Evolutionary conservation across 2,113 vertebrate species (phyloP), one percentile per base, ranked within the genome.

Genomic region (Carassius auratus): DNA sequence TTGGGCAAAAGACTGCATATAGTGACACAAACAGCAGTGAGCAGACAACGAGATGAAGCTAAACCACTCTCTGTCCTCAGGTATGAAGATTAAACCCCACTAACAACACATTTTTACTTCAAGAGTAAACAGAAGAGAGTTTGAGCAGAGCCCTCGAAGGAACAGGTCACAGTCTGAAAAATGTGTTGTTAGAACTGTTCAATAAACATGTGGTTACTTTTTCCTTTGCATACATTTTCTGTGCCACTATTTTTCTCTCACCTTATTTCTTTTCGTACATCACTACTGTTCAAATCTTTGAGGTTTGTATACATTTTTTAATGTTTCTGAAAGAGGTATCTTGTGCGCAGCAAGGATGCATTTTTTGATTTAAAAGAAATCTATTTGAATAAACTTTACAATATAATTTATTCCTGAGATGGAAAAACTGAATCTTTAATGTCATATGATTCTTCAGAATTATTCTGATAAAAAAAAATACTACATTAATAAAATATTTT

Each of bases 1-100:
- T 57, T 50, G 23, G 33, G 50, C 17, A 59, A 81, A 23, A 38
- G 30, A 14, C 10, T 50, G 36, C 50, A 76, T 66, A 5, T n/a
- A 48, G 73, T 15, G 1, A 50, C 30, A 52, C 26, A 50, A 82
- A 38, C 36, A 71, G 62, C 73, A 50, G 61, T 45, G 71, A 66
- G 59, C 64, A 73, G 50, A 62, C 66, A 75, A 36, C 6, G 26
- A 75, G 42, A 64, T 23, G 23, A 26, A 86, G 76, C 42, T 69
- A 61, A 77, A 73, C 74, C 12, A 15, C 30, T 59, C 75, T 71
- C 76, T 62, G 73, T 88, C 76, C 59, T 85, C 86, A 81, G 83
- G 77, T 73, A 61, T 66, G 66, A 78, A 79, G 13, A 45, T 30
- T 52, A 21, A 52, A 14, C n/a, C 38, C 7, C 76, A 81, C 42